Conservation (phyloP, 2,113 vertebrate species). For the Elephantulus edwardii region DNA sequence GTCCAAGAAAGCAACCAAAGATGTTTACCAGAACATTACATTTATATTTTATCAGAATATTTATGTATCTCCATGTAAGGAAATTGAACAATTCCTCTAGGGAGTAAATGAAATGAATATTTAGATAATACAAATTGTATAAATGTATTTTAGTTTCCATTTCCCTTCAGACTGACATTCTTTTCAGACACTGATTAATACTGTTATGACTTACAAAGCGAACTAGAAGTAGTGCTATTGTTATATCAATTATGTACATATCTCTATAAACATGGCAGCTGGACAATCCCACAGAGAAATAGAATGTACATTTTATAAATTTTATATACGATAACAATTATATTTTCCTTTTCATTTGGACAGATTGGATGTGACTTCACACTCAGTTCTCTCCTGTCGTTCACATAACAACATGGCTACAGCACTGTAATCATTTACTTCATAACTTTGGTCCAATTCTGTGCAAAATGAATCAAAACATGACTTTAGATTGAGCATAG, state of each 20-base stretch:
- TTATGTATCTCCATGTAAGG: neutral
- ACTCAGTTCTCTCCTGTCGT: neutral
- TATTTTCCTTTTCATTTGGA: neutral
- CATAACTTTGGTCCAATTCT: neutral
- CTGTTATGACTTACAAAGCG: neutral
- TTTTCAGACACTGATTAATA: neutral
- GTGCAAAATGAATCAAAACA: neutral
- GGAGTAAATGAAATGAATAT: neutral
- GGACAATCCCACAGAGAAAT: neutral
- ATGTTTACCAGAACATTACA: neutral
- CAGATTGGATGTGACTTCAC: neutral
- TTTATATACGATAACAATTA: neutral
- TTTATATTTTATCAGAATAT: neutral
- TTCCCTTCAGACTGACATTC: neutral
- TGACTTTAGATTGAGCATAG: neutral
- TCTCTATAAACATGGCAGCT: neutral
- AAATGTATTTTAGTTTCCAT: neutral
- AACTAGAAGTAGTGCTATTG: neutral
- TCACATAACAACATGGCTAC: neutral
- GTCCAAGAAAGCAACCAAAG: neutral
- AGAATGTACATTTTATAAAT: neutral
- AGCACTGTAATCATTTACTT: neutral
- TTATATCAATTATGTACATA: neutral
- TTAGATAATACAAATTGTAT: neutral
- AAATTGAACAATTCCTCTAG: neutral